Evolutionary conservation across 2,113 vertebrate species (phyloP), one percentile per base, ranked within the genome.

Genomic region (Microcebus jonahi): DNA sequence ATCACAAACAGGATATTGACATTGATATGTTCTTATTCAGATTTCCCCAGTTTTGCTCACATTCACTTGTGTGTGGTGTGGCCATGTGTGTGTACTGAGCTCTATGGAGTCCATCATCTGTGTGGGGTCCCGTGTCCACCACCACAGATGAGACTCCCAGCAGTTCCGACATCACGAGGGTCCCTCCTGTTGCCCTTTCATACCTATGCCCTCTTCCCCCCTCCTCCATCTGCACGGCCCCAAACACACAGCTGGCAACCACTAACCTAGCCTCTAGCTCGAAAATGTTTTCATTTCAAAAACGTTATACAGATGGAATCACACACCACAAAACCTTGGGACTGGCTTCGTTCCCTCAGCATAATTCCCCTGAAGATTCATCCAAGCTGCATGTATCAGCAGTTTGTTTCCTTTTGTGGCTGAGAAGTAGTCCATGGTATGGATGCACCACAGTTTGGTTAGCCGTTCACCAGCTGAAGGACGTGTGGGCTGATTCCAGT

Each of bases 141-240:
- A 21, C 45, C 17, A 57, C 48, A 80, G 48, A 94, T 39, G 88
- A 82, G 70, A 45, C 11, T 8, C 36, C 1, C n/a, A 88, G 48
- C 45, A 34, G 25, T 36, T 29, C 31, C 25, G 17, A n/a, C 50
- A 50, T 15, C 42, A 55, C 61, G 45, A 68, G 45, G 55, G 36
- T 31, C 23, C 36, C 20, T 23, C 5, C 0, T 9, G 11, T 14
- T 34, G 53, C 50, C 48, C 39, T 17, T 76, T 50, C 15, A 92
- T 6, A 81, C 8, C 80, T 39, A 48, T 0, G 1, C 23, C 36
- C 67, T 55, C 31, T 50, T 34, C 7, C 29, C 39, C 68, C 34
- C 5, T 1, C 1, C 1, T 1, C 50, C 1, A 7, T 17, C 21
- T 29, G 42, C 39, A 18, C 1, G 0, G 11, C 70, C 53, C 14